phyloP scores from a whole-genome alignment of 2,888 invertebrate genomes.

The Melanotus villosus region DNA sequence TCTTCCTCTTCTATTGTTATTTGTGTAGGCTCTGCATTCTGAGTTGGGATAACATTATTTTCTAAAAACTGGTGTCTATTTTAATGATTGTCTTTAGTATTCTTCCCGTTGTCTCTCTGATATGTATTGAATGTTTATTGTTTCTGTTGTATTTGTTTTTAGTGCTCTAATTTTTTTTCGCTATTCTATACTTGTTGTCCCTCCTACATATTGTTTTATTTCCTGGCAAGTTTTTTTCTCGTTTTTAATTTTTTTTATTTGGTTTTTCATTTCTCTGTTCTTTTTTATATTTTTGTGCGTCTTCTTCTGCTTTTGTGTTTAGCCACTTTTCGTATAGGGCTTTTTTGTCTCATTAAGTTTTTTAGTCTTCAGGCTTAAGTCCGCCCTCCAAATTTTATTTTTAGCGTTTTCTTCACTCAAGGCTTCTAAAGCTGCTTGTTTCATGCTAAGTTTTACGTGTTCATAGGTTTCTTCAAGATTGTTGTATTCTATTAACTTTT shows the following conservation, averaged over 20 bases:
- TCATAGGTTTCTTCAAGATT: no score
- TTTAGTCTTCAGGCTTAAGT: neutral
- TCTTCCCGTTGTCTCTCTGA: neutral
- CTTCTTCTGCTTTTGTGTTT: neutral
- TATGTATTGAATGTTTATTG: neutral
- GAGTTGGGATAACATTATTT: neutral
- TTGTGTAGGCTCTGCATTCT: slow-evolving; percentile 1
- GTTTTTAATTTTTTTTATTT: neutral
- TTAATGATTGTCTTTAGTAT: neutral
- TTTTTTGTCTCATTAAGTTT: neutral
- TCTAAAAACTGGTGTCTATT: neutral
- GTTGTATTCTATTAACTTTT: no score
- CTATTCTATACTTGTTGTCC: no score
- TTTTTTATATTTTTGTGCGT: neutral
- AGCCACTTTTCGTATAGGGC: neutral
- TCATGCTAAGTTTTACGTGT: no score
- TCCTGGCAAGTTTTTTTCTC: no score
- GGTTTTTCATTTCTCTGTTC: neutral
- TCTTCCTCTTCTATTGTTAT: slow-evolving; percentile 3
- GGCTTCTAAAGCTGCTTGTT: no score
- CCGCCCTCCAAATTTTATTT: neutral
- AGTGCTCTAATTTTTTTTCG: neutral
- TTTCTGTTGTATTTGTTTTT: neutral
- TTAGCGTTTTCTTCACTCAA: no score
- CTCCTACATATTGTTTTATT: neutral